Percentiles rank a stretch among this genome's conserved stretches.
Conservation (phyloP, 2,888 invertebrate genomes). For the Ornithoptera priamus region DNA sequence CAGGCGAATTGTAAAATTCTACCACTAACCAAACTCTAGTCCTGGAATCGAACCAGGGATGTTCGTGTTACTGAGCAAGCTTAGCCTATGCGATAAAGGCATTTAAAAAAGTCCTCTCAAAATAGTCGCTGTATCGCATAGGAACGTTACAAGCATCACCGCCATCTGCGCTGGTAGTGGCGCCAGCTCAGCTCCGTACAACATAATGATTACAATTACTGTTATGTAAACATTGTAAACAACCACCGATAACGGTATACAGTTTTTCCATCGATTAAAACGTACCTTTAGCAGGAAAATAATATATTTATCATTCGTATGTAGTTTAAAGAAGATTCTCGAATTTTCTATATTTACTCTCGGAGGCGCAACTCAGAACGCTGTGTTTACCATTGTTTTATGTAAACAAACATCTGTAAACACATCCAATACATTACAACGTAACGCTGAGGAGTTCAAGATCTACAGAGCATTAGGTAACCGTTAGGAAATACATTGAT, state of each 20-base stretch:
- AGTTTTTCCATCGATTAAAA: slow-evolving; percentile 10
- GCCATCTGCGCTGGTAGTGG: too few relatives aligned
- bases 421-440: background rate
- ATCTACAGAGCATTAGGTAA: too few relatives aligned
- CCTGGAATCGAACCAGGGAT: too few relatives aligned
- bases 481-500: too few relatives aligned
- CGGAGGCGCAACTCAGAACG: background rate
- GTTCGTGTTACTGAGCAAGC: too few relatives aligned
- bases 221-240: background rate
- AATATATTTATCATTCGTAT: background rate
- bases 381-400: slow-evolving; percentile 14
- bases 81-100: too few relatives aligned
- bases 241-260: background rate
- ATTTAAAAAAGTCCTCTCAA: too few relatives aligned
- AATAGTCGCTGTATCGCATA: too few relatives aligned
- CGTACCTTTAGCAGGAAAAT: background rate
- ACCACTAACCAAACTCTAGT: too few relatives aligned
- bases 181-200: too few relatives aligned
- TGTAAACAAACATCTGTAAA: slow-evolving; percentile 3
- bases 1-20: too few relatives aligned
- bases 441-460: background rate
- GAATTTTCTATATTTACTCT: slow-evolving; percentile 8
- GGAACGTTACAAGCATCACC: too few relatives aligned
- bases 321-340: slow-evolving; percentile 10
- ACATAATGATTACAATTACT: background rate